Evolutionary conservation across 2,888 invertebrate species (phyloP).

Genomic region (Tetramorium bicarinatum): DNA sequence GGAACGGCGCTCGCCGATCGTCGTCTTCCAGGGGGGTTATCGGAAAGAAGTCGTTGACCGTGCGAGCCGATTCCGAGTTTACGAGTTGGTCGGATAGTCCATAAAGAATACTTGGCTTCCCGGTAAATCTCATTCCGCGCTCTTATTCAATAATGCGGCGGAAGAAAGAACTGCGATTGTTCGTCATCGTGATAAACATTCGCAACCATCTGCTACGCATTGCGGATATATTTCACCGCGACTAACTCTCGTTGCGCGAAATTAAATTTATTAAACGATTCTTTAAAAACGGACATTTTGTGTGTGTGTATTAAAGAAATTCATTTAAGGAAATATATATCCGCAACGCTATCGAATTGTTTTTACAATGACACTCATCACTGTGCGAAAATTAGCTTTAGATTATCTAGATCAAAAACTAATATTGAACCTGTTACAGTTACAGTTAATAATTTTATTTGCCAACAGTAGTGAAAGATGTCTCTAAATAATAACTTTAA

Average conservation of each 20-base stretch:
- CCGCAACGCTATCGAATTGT: not conserved
- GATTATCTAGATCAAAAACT: not conserved
- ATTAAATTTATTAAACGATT: conserved; percentile 9
- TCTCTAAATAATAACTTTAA: too few species aligned
- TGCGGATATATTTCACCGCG: conserved; percentile 39
- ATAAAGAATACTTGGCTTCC: conserved; percentile 65
- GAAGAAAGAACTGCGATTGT: conserved; percentile 60
- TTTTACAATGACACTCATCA: too few species aligned
- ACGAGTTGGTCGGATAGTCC: conserved; percentile 65
- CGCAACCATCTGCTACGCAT: conserved; percentile 39
- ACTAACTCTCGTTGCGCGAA: not conserved
- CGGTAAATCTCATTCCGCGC: conserved; percentile 70
- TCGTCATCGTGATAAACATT: conserved; percentile 69
- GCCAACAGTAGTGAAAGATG: not conserved
- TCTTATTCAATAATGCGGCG: conserved; percentile 69
- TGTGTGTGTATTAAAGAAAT: not conserved
- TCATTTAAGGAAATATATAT: not conserved
- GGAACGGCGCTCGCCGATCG: conserved; percentile 31
- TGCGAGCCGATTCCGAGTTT: conserved; percentile 55
- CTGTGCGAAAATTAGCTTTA: not conserved
- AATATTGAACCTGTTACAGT: not conserved
- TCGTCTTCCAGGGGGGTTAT: conserved; percentile 46
- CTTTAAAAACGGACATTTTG: not conserved
- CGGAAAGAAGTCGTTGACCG: conserved; percentile 53
- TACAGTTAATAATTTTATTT: not conserved